Evolutionary conservation across 1,140 invertebrate genomes (phyloP).

Genomic region (Mercenaria mercenaria): DNA sequence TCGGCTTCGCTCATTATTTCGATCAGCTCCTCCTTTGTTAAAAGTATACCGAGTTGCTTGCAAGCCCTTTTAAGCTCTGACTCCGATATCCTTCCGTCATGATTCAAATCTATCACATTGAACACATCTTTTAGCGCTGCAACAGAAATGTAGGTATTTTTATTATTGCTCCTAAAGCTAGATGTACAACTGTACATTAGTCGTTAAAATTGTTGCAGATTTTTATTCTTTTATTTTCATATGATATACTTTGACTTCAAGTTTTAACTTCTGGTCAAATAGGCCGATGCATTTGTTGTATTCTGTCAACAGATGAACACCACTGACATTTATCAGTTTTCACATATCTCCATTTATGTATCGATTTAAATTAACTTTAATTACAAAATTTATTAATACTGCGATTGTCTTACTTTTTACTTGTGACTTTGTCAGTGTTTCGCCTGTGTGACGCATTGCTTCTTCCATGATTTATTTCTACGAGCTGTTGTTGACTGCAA

Average conservation of each 20-base stretch:
- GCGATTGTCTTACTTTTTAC: neutral
- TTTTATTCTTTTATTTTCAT: neutral
- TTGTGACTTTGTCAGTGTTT: neutral
- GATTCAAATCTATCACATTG: neutral
- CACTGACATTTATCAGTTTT: too few relatives aligned
- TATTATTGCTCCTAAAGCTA: neutral
- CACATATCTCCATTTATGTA: neutral
- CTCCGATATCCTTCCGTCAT: constrained; percentile 39
- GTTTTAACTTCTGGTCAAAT: neutral
- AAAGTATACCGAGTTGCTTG: constrained; percentile 29
- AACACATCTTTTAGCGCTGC: neutral
- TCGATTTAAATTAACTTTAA: neutral
- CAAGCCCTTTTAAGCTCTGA: neutral
- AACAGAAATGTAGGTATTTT: neutral
- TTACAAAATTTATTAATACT: neutral
- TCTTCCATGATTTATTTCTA: too few relatives aligned
- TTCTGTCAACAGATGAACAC: too few relatives aligned
- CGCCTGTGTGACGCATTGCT: neutral
- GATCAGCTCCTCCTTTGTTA: constrained; percentile 16
- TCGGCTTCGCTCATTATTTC: constrained; percentile 43
- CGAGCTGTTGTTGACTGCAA: too few relatives aligned
- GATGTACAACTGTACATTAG: neutral
- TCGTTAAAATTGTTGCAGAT: neutral
- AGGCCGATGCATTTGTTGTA: neutral
- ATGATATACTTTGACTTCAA: neutral